Base-by-base conservation (phyloP, 2,797 vertebrate genomes). In the Enteromius radiatus region DNA sequence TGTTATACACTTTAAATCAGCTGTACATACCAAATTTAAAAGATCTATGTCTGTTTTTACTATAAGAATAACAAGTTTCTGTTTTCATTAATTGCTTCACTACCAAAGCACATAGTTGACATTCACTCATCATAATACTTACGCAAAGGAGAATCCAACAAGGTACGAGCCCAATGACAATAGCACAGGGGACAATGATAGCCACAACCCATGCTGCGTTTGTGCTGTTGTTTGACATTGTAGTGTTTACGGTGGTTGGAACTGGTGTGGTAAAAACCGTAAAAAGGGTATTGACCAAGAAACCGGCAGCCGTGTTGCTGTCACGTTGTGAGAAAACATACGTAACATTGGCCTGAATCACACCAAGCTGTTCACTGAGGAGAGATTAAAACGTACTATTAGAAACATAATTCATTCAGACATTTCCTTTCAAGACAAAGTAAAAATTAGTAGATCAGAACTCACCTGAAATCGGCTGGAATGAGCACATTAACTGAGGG, bases 61-160 rank as follows among this genome's bases (percentile, higher is more conserved):
- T 1, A 1, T 15, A 23, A 12, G 43, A 10, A 31, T 1, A 43
- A 63, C 11, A 45, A 0, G 47, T 47, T 2, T 9, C 5, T 26
- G 45, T 2, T 17, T 0, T 59, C 19, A 14, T 43, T 49, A 68
- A 31, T 38, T 28, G 1, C 23, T 26, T 36, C 14, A 41, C 36
- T 68, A 5, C 33, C 17, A 12, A 64, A 9, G 3, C 28, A 64
- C 15, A 45, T 64, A 2, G 31, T 64, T 38, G n/a, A 54, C 3
- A 19, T 14, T 67, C 6, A 28, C 1, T 45, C 36, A 33, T 43
- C 4, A 3, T 26, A 28, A 75, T 26, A 89, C 88, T 84, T 87
- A 90, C 89, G 23, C 89, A 90, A 17, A 90, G 85, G 41, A 83
- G 45, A 52, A 89, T 87, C 87, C 88, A 89, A 52, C 82, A 84